Base-by-base conservation (phyloP, 2,888 invertebrate species). In the Linyphia triangularis region DNA sequence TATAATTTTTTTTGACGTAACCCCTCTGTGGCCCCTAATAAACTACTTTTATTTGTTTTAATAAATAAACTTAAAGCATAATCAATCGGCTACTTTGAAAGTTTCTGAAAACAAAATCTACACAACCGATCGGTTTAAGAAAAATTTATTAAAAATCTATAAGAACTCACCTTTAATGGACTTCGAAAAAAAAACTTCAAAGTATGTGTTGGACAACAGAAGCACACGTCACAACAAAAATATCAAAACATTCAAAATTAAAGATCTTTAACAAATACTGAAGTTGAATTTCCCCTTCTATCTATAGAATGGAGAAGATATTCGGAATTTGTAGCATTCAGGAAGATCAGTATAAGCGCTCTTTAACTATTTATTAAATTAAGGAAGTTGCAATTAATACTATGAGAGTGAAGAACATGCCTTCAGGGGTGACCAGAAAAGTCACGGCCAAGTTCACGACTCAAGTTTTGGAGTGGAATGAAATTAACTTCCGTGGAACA, bases 371-470 rank as follows among this genome's bases (percentile, higher is more conserved):
- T 81, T 69, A 67, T 61, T 81, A 69, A 67, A 67, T 81, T 69
- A 33, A 88, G 81, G 81, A 88, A 82, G 81, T 73, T 22, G 37
- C 81, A 37, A 51, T 67, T 40, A 67, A 67, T 83, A 51, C 51
- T 51, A 59, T 59, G 65, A 81, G 75, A 72, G 72, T 79, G 59
- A 88, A 61, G 73, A 73, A 75, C 59, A 88, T 88, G 86, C 86
- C 86, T 88, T 43, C 59, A 88, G 86, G 86, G 86, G 63, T 75
- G 65, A 79, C 86, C 67, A 73, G 69, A 67, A 88, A 88, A 88
- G 86, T 88, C 86, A 86, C 86, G 86, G 86, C 86, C 86, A 88
- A 88, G 86, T 88, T 88, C 86, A 88, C 86, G 86, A 88, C 81
- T 88, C 59, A 75, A 75, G 67, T 88, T 88, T 88, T 69, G 72